Conservation (phyloP, 2,888 invertebrate genomes). For the Antheraea assamensis region DNA sequence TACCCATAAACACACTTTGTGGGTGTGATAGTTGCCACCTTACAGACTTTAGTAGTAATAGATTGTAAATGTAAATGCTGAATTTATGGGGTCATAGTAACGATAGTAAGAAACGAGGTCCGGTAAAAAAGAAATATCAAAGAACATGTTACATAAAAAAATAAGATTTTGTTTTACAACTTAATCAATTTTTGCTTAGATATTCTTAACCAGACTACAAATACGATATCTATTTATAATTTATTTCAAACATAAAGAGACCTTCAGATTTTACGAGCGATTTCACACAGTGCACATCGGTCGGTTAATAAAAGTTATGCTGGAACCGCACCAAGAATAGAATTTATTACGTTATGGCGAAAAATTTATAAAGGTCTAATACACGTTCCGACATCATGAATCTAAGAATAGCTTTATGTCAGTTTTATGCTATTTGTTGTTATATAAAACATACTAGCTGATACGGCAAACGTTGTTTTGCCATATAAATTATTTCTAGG, state of each 20-base stretch:
- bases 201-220: neutral
- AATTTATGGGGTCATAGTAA: too few relatives aligned
- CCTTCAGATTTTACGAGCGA: conserved; percentile 45
- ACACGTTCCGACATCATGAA: neutral
- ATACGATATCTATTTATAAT: neutral
- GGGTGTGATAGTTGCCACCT: too few relatives aligned
- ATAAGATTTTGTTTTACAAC: neutral
- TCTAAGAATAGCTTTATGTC: neutral
- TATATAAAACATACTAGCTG: too few relatives aligned
- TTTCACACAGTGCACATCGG: conserved; percentile 38
- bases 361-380: conserved; percentile 29
- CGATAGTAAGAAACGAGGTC: too few relatives aligned
- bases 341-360: conserved; percentile 34
- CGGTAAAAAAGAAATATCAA: neutral
- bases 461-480: too few relatives aligned
- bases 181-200: neutral
- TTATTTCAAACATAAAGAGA: conserved; percentile 28
- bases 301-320: conserved; percentile 48
- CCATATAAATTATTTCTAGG: too few relatives aligned
- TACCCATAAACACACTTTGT: too few relatives aligned
- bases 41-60: too few relatives aligned
- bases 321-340: conserved; percentile 40
- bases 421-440: neutral
- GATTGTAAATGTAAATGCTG: too few relatives aligned
- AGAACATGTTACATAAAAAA: neutral